Base-by-base conservation (phyloP, 2,113 vertebrate genomes). In the Seriola aureovittata region DNA sequence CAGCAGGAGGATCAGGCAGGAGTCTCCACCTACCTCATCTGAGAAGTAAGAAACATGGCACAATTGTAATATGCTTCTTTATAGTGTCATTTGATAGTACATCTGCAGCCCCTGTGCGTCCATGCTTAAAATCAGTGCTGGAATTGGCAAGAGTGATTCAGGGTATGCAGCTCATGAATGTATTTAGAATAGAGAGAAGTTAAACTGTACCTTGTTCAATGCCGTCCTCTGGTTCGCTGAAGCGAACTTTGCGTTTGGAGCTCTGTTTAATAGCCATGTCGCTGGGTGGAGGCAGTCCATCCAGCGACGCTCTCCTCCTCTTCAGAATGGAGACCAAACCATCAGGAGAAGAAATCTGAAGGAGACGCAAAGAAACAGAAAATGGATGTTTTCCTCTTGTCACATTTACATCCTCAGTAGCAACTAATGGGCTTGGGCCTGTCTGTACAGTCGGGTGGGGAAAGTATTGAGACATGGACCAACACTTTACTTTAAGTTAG, bases 271-370 rank as follows among this genome's bases (percentile, higher is more conserved):
- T 92, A 8, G 86, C 87, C n/a, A 6, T 46, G n/a, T 40, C 63
- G 54, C 42, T 74, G 68, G 93, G 74, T 54, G 95, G 92, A 89
- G 80, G 65, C 40, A 94, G 93, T 71, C 96, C 95, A 62, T 96
- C 95, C 71, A 93, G 75, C 5, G 95, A 95, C 4, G 89, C 94
- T 92, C 96, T 95, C 90, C 97, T 98, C 92, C 97, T 97, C 95
- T 99, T 99, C 79, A 99, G 89, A 75, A 99, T 99, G 71, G 98
- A 99, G 40, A 99, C 97, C 87, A 99, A 88, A 1, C 98, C 97
- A 71, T 97, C 96, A 0, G 96, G 92, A n/a, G 95, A 96, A 25
- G 92, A 93, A 54, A 91, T 96, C 98, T 99, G 85, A 38, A 58
- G 58, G 60, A 44, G 66, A 68, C 60, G 63, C 38, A 69, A 29